Evolutionary conservation across 2,888 invertebrate genomes (phyloP), one percentile per base, ranked within the genome.

Genomic region (Ptychoptera contaminata): DNA sequence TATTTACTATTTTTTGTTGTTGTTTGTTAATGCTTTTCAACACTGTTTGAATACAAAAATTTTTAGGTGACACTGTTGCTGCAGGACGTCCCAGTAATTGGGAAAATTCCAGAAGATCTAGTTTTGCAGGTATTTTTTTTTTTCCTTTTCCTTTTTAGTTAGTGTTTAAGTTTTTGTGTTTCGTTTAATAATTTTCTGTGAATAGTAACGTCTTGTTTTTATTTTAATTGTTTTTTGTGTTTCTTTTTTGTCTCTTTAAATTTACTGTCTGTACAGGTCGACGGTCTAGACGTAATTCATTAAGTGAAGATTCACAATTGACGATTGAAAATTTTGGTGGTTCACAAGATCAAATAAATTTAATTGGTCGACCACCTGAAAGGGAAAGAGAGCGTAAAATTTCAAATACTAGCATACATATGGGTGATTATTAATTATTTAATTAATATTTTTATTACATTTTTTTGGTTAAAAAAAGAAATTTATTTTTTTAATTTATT

Each of bases 311-410:
- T 60, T 87, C 86, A 31, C 87, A 90, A 63, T 70, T 91, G 53
- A 91, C 90, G 0, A 83, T 90, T 45, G 91, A 91, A 68, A 91
- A 91, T 68, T 90, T 91, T 63, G 90, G 91, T 40, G 91, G 91
- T 46, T 86, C 86, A 51, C 88, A 88, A 69, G 90, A 91, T 63
- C 79, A 88, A 54, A 64, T 90, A 53, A 85, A 86, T 67, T 83
- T 85, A 60, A 78, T 87, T 38, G 86, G 86, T 0, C 71, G 80
- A 47, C 83, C 85, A 66, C 83, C 82, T 0, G 88, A 88, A 63
- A 56, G 61, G n/a, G 61, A 60, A 39, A 42, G 50, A n/a, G 60
- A 62, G 44, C 53, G 70, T 40, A 72, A 72, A 58, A 62, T 70
- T 30, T 64, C 65, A 8, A 63, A 55, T 52, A 56, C 60, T n/a